Evolutionary conservation across 2,113 vertebrate genomes (phyloP).

Genomic region (Fregetta grallaria): DNA sequence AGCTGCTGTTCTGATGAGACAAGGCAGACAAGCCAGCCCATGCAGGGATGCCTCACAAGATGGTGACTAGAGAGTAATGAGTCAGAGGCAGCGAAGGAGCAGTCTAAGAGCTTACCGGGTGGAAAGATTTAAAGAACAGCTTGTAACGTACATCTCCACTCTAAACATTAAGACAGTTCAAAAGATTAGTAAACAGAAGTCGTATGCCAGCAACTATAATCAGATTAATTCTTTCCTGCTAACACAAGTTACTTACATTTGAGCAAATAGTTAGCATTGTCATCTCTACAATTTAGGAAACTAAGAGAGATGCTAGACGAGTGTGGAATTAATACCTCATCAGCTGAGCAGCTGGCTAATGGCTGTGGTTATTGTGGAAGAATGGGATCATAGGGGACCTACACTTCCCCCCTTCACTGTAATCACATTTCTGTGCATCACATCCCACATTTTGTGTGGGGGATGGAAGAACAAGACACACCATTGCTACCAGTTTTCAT

Average conservation of each 20-base stretch:
- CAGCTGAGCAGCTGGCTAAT: background rate
- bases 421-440: background rate
- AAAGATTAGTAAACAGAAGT: background rate
- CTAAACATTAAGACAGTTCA: background rate
- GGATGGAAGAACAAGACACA: background rate
- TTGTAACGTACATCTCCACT: background rate
- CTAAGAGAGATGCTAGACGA: background rate
- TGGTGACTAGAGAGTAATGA: background rate
- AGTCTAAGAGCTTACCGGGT: background rate
- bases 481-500: background rate
- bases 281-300: background rate
- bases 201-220: background rate
- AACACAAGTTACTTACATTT: background rate
- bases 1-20: background rate
- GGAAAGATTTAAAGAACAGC: background rate
- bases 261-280: background rate
- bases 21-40: background rate
- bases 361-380: background rate
- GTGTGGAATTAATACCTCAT: background rate
- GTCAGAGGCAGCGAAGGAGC: background rate
- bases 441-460: background rate
- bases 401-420: background rate
- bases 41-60: background rate
- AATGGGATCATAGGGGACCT: background rate
- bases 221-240: background rate